Percentiles rank a stretch among this genome's conserved stretches.
Evolutionary conservation across 2,113 vertebrate genomes (phyloP).

Genomic region (Athene cunicularia): DNA sequence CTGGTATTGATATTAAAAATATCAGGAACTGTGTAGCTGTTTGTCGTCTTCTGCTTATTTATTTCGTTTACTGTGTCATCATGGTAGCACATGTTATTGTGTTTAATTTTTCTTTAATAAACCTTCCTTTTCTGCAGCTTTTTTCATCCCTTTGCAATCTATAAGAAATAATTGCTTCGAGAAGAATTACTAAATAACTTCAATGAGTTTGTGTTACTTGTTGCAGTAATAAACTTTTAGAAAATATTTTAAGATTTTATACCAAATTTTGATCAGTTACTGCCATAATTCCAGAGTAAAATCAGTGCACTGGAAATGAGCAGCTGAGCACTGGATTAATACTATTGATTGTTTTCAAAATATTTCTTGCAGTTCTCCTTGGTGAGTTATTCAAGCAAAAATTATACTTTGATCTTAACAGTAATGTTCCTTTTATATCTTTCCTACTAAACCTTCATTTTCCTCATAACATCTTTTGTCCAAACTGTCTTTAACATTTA

Average conservation of each 20-base stretch:
- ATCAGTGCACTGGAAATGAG: neutral
- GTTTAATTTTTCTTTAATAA: neutral
- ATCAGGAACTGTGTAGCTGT: neutral
- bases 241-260: neutral
- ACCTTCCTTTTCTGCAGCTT: neutral
- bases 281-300: neutral
- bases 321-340: neutral
- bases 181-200: neutral
- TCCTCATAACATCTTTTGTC: neutral
- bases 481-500: neutral
- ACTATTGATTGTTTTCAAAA: neutral
- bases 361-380: neutral
- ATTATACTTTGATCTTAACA: neutral
- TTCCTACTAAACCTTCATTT: neutral
- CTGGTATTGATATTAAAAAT: neutral
- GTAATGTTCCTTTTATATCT: neutral
- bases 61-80: neutral
- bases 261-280: neutral
- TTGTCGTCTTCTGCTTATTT: neutral
- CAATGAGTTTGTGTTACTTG: neutral
- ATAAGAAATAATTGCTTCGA: neutral
- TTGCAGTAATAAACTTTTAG: neutral
- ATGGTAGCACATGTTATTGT: neutral
- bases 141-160: neutral
- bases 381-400: neutral